phyloP scores from a whole-genome alignment of 1,140 invertebrate genomes.

The Armadillidium nasatum region DNA sequence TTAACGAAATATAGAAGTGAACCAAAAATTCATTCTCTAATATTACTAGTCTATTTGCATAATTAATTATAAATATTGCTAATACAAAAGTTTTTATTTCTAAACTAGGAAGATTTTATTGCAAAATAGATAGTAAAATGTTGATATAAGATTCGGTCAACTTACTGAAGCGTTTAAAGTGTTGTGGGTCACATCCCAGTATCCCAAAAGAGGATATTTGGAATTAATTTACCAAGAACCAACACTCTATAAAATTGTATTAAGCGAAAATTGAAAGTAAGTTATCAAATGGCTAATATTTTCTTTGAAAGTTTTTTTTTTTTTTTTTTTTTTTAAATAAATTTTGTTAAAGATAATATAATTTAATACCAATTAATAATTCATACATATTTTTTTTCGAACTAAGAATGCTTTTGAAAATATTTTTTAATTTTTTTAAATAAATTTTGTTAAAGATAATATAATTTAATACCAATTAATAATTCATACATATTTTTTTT shows the following conservation, averaged over 20 bases:
- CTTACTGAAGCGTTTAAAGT: constrained; percentile 19
- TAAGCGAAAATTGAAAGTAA: not conserved
- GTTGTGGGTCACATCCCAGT: constrained; percentile 14
- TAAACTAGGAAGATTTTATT: not conserved
- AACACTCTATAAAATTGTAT: constrained; percentile 49
- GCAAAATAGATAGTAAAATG: not conserved
- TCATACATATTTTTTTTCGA: no score
- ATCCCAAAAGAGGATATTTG: constrained; percentile 20
- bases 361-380: no score
- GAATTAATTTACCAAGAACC: constrained; percentile 54
- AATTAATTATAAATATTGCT: not conserved
- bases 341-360: no score
- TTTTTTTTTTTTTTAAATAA: no score
- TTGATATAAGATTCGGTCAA: not conserved
- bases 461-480: no score
- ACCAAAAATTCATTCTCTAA: no score
- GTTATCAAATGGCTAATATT: not conserved
- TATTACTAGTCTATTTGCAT: not conserved
- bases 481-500: no score
- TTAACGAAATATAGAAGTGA: no score
- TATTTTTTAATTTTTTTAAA: no score
- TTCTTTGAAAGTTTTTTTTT: no score
- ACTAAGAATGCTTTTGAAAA: no score
- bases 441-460: no score
- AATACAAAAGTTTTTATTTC: not conserved